Conservation (phyloP, 2,888 invertebrate genomes). For the Drosophila pseudotakahashii region DNA sequence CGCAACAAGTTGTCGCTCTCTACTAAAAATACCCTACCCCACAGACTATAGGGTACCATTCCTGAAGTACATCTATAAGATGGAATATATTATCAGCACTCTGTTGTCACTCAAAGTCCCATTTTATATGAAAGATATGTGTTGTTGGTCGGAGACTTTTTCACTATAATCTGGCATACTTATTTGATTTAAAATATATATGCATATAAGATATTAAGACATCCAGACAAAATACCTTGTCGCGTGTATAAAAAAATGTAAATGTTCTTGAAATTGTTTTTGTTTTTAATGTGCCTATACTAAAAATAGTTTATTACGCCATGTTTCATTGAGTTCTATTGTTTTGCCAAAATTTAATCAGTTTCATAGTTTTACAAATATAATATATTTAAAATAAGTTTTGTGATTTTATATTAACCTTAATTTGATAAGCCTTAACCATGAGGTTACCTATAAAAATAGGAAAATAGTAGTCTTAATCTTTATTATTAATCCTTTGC, state of each 20-base stretch:
- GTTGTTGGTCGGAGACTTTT: conserved; percentile 1
- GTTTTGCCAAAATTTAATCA: background rate
- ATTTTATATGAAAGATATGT: conserved; percentile 12
- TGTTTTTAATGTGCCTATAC: conserved; percentile 5
- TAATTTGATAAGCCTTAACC: too few species aligned
- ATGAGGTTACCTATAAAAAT: too few species aligned
- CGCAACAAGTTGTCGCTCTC: conserved; percentile 24
- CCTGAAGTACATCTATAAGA: background rate
- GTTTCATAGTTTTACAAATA: background rate
- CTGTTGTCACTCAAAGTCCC: conserved; percentile 10
- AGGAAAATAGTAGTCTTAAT: too few species aligned
- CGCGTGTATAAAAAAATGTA: conserved; percentile 23
- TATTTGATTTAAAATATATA: conserved; percentile 5
- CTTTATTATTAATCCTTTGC: too few species aligned
- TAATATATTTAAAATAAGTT: too few species aligned
- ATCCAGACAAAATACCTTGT: conserved; percentile 13
- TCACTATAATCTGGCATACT: conserved; percentile 14
- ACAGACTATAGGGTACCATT: conserved; percentile 1
- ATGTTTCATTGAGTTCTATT: conserved; percentile 5
- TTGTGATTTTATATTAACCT: too few species aligned
- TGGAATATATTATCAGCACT: background rate
- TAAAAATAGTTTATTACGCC: conserved; percentile 1
- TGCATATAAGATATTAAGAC: too few species aligned
- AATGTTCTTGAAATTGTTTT: conserved; percentile 31
- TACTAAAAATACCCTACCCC: conserved; percentile 12